Percentiles rank a stretch among this genome's conserved stretches.
These are phyloP conservation scores for Limnephilus lunatus DNA, from an alignment of 2,888 invertebrate genomes.

Conservation along the genomic window DNA sequence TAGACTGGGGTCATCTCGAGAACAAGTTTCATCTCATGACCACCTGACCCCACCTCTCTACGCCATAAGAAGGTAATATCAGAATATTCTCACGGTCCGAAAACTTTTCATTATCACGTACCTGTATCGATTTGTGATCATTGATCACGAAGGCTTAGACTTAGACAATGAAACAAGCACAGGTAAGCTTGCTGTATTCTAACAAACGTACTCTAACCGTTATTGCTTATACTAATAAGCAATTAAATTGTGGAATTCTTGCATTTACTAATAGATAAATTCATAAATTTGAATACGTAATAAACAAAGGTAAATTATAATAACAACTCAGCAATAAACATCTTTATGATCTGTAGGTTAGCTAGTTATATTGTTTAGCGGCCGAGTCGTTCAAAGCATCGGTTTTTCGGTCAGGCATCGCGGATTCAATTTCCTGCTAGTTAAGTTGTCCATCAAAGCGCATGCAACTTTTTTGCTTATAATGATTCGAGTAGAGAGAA, in stretches of 20 bases:
- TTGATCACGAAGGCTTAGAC: conserved; percentile 49
- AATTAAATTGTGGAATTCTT: background rate
- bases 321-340: too few relatives aligned
- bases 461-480: too few relatives aligned
- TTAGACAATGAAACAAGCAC: background rate
- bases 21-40: conserved; percentile 20
- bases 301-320: too few relatives aligned
- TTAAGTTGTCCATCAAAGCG: too few relatives aligned
- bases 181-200: background rate
- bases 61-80: background rate
- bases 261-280: background rate
- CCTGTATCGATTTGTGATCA: conserved; percentile 45
- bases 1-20: conserved; percentile 21
- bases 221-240: background rate
- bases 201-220: background rate
- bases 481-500: too few relatives aligned
- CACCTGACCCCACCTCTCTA: conserved; percentile 26
- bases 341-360: too few relatives aligned
- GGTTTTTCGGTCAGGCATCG: too few relatives aligned
- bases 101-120: conserved; percentile 51
- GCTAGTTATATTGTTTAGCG: too few relatives aligned
- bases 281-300: too few relatives aligned
- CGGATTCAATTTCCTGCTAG: too few relatives aligned
- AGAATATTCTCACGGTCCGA: conserved; percentile 53
- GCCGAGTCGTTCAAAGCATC: too few relatives aligned